phyloP scores from a whole-genome alignment of 2,113 vertebrate genomes.

The Pterocles orientalis region DNA sequence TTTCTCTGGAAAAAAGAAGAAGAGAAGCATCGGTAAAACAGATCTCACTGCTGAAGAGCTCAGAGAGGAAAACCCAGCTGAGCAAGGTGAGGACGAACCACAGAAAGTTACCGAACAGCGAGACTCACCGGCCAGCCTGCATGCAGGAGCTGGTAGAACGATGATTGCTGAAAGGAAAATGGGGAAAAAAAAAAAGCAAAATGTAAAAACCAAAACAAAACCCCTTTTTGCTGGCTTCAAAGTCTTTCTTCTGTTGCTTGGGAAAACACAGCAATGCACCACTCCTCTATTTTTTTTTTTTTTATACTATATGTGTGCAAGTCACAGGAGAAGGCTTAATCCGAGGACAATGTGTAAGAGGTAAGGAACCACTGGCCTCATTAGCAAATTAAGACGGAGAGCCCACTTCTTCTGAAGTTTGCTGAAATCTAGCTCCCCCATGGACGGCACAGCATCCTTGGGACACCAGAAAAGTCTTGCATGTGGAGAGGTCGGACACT shows the following conservation, averaged over 20 bases:
- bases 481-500: rapidly evolving
- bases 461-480: not conserved
- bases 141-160: conserved; percentile 83
- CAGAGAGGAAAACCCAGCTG: not conserved
- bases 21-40: conserved; percentile 17
- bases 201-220: not conserved
- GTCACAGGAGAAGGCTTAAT: not conserved
- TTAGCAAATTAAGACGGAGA: not conserved
- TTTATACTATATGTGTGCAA: not conserved
- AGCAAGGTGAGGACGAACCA: rapidly evolving
- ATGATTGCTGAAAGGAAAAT: conserved; percentile 78
- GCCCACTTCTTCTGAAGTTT: not conserved
- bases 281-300: not conserved
- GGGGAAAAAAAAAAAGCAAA: not conserved
- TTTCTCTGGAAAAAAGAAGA: conserved; percentile 73
- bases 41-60: not conserved
- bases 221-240: not conserved
- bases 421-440: not conserved
- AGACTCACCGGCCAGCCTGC: conserved; percentile 90
- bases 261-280: not conserved
- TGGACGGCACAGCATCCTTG: not conserved
- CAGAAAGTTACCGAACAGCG: rapidly evolving
- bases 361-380: not conserved
- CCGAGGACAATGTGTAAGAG: not conserved
- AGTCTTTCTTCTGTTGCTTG: not conserved